Evolutionary conservation across 2,888 invertebrate species (phyloP), one percentile per base, ranked within the genome.

Genomic region (Drosophila falleni): DNA sequence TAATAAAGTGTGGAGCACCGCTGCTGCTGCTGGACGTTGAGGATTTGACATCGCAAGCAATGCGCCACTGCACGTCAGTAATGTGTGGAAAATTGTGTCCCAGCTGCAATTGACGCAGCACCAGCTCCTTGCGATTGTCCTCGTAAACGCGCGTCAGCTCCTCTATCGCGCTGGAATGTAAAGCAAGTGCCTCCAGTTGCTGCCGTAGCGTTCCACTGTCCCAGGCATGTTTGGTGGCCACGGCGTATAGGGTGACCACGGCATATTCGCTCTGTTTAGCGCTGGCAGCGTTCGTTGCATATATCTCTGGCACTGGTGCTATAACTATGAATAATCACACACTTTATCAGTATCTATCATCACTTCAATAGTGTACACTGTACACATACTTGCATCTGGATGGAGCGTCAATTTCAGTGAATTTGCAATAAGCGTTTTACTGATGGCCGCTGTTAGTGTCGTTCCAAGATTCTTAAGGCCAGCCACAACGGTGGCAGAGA

Each of bases 241-340:
- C 60, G 5, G 91, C 87, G 19, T 91, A 85, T 0, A 93, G 75
- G 1, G 91, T 85, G 3, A 91, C 91, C 3, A 93, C 89, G 0
- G 92, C 91, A 67, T 90, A 92, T 78, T 93, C 93, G 70, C 92
- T 91, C 68, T 92, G 92, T 62, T 92, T 93, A 3, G 91, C 91
- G 42, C 90, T 89, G 37, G 89, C 90, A 5, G 90, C 91, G 53
- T 91, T 90, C 11, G 81, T 81, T n/a, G 92, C 91, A 67, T 93
- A 92, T 42, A 93, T 90, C 77, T 92, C 93, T 1, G 93, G 92
- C 33, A 91, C 91, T 11, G 91, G 90, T 2, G 93, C 92, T 35
- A 93, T 90, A 62, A 91, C 93, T 93, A 37, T n/a, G 2, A 23
- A n/a, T 23, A 6, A 23, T n/a, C 44, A 44, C 23, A 44, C 23